These are phyloP conservation scores for Leucophora obtusa DNA, from an alignment of 2,888 invertebrate species.

Conservation along the genomic window DNA sequence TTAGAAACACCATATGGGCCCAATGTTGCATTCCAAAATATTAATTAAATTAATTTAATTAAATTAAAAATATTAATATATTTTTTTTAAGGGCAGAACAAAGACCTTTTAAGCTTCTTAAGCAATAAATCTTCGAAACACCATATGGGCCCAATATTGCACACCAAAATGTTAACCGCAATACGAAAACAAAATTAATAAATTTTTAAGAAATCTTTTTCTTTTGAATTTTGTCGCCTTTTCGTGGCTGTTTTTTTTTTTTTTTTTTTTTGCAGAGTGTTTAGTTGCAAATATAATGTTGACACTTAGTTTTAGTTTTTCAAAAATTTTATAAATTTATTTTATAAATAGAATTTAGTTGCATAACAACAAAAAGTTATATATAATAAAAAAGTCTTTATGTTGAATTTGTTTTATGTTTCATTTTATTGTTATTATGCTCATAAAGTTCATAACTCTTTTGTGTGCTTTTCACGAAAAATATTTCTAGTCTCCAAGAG, in stretches of 20 bases:
- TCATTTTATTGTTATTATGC: slow-evolving; percentile 31
- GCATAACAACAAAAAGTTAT: neutral
- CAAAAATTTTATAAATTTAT: slow-evolving; percentile 16
- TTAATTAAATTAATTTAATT: no score
- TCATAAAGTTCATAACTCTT: slow-evolving; percentile 54
- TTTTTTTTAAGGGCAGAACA: no score
- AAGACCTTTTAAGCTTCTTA: no score
- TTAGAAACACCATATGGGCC: no score
- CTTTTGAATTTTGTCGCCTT: neutral
- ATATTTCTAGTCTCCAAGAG: slow-evolving; percentile 12
- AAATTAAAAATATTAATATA: no score
- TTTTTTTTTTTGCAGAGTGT: neutral
- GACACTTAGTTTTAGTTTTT: slow-evolving; percentile 3
- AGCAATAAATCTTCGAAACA: no score
- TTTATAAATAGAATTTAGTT: neutral
- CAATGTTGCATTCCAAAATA: no score
- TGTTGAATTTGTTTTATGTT: slow-evolving; percentile 3
- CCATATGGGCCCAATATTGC: no score
- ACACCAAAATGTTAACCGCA: no score
- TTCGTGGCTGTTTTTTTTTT: neutral
- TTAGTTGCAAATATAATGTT: slow-evolving; percentile 3
- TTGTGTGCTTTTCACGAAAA: slow-evolving; percentile 27
- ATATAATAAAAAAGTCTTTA: neutral
- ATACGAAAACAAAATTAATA: no score
- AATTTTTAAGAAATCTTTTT: neutral